phyloP scores from a whole-genome alignment of 1,140 invertebrate genomes.

The Campodea augens region DNA sequence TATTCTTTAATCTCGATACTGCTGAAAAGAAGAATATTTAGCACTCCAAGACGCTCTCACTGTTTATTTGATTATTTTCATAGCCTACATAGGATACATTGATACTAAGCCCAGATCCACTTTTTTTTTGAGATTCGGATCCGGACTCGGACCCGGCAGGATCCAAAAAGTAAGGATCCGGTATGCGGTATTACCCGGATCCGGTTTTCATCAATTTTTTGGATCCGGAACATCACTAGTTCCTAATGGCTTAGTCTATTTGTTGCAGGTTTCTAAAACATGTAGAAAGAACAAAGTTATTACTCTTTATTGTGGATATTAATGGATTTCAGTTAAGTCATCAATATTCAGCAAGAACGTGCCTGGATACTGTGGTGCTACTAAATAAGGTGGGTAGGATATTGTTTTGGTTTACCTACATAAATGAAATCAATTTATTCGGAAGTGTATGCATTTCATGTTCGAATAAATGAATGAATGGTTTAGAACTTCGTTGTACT shows the following conservation, averaged over 20 bases:
- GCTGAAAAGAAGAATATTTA: too few relatives aligned
- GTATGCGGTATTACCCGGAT: too few relatives aligned
- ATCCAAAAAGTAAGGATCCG: too few relatives aligned
- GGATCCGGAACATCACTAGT: too few relatives aligned
- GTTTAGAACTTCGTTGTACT: not conserved
- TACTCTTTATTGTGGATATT: constrained; percentile 75
- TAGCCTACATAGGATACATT: too few relatives aligned
- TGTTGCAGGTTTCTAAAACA: constrained; percentile 73
- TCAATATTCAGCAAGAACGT: constrained; percentile 40
- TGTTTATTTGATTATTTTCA: too few relatives aligned
- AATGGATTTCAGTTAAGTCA: constrained; percentile 63
- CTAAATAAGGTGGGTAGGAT: constrained; percentile 53
- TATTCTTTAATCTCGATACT: too few relatives aligned
- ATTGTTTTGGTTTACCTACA: constrained; percentile 7
- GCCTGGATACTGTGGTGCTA: constrained; percentile 69
- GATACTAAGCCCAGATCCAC: too few relatives aligned
- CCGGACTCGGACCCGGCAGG: too few relatives aligned
- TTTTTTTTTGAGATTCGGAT: too few relatives aligned
- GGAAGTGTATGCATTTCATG: not conserved
- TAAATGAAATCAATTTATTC: constrained; percentile 1
- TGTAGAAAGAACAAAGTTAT: constrained; percentile 70
- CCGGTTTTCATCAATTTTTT: too few relatives aligned
- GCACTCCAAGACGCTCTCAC: too few relatives aligned
- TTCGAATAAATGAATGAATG: not conserved
- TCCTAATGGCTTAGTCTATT: not conserved